A percentile compares a stretch with the other conserved stretches of the same genome.
phyloP scores from a whole-genome alignment of 1,140 invertebrate species.

The Ditylenchus dipsaci region DNA sequence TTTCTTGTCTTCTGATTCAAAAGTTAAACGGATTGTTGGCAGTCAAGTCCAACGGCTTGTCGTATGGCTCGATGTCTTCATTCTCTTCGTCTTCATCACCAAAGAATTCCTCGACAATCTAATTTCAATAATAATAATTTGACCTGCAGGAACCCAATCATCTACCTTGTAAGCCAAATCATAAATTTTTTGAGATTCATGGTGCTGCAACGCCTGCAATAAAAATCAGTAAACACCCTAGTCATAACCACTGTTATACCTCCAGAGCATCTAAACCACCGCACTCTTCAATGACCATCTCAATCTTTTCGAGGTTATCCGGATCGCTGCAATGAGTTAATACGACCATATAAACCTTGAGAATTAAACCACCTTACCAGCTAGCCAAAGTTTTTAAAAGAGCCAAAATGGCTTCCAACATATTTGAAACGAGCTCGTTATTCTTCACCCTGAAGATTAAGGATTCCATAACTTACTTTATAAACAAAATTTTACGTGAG shows the following conservation, averaged over 20 bases:
- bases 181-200: slow-evolving; percentile 21
- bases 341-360: no score
- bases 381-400: slow-evolving; percentile 15
- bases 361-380: background rate
- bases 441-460: slow-evolving; percentile 18
- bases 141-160: background rate
- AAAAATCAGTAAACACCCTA: background rate
- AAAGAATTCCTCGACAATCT: slow-evolving; percentile 29
- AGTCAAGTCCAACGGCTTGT: background rate
- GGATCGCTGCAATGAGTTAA: slow-evolving; percentile 20
- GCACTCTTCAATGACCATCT: slow-evolving; percentile 22
- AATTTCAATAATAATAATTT: no score
- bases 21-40: background rate
- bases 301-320: slow-evolving; percentile 2
- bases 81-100: slow-evolving; percentile 14
- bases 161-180: slow-evolving; percentile 17
- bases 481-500: no score
- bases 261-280: slow-evolving; percentile 26
- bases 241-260: slow-evolving; percentile 6
- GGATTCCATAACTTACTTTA: no score
- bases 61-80: slow-evolving; percentile 5
- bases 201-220: background rate
- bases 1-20: background rate
- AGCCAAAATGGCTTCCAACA: slow-evolving; percentile 14
- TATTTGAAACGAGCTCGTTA: slow-evolving; percentile 23